Evolutionary conservation across 2,797 vertebrate genomes (phyloP).

Genomic region (Rachycentron canadum): DNA sequence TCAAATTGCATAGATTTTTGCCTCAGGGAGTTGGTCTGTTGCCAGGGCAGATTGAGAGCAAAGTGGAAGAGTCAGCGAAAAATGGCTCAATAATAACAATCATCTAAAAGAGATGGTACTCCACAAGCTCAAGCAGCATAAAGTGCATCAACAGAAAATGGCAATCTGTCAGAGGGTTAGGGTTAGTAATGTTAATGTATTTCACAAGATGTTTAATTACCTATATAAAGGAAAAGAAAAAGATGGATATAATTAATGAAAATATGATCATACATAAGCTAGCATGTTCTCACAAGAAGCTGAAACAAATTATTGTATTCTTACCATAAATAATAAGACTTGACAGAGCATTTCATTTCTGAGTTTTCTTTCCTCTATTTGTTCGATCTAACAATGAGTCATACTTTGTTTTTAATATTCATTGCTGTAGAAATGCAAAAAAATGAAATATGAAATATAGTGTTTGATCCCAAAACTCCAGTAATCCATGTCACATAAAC

Average conservation of each 20-base stretch:
- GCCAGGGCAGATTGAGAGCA: slow-evolving; percentile 42
- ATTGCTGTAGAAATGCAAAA: neutral
- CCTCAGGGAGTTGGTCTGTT: slow-evolving; percentile 33
- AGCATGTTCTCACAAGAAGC: slow-evolving; percentile 38
- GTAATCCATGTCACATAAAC: neutral
- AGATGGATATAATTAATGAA: slow-evolving; percentile 60
- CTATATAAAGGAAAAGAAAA: slow-evolving; percentile 57
- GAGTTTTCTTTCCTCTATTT: slow-evolving; percentile 14
- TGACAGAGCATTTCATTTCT: slow-evolving; percentile 51
- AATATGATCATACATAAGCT: slow-evolving; percentile 54
- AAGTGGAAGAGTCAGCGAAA: slow-evolving; percentile 71
- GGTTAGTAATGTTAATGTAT: slow-evolving; percentile 39
- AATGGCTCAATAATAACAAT: slow-evolving; percentile 63
- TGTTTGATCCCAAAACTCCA: neutral
- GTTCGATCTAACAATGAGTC: slow-evolving; percentile 19
- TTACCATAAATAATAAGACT: slow-evolving; percentile 32
- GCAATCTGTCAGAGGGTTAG: slow-evolving; percentile 60
- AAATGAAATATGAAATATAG: neutral
- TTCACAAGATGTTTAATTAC: slow-evolving; percentile 62
- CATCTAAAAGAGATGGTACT: slow-evolving; percentile 65
- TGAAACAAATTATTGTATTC: slow-evolving; percentile 46
- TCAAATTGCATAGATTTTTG: slow-evolving; percentile 47
- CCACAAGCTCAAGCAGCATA: slow-evolving; percentile 38
- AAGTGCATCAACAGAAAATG: slow-evolving; percentile 61
- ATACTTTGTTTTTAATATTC: slow-evolving; percentile 22